Percentiles rank a stretch among this genome's conserved stretches.
Conservation (phyloP, 2,888 invertebrate genomes). For the Pseudococcus viburni region DNA sequence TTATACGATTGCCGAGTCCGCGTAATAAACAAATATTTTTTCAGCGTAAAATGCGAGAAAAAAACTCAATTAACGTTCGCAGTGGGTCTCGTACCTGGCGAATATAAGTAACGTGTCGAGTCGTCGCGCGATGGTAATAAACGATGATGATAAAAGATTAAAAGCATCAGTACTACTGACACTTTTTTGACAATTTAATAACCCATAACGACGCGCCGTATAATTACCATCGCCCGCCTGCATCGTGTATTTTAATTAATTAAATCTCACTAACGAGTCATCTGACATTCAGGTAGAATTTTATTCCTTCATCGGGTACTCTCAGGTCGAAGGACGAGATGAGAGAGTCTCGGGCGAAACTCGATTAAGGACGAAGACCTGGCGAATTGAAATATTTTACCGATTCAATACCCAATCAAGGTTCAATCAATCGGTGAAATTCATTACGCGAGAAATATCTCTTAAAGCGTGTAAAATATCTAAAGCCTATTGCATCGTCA, state of each 20-base stretch:
- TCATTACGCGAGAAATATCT: not conserved
- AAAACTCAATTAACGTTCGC: constrained; percentile 24
- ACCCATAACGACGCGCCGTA: constrained; percentile 22
- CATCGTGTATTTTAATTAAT: not conserved
- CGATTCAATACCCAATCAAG: constrained; percentile 52
- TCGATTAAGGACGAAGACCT: constrained; percentile 12
- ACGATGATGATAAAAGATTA: constrained; percentile 40
- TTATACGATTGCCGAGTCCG: not conserved
- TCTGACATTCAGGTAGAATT: constrained; percentile 24
- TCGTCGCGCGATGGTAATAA: constrained; percentile 8
- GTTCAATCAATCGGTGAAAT: constrained; percentile 44
- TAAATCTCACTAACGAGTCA: constrained; percentile 37
- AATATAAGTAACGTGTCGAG: not conserved
- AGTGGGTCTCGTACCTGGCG: not conserved
- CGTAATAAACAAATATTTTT: constrained; percentile 17
- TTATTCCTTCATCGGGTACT: not conserved
- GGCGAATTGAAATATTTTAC: not conserved
- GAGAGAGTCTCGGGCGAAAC: not conserved
- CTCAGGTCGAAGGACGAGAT: not conserved
- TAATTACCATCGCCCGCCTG: not conserved
- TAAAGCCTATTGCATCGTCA: not conserved
- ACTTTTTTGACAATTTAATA: constrained; percentile 47
- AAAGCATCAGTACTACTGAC: constrained; percentile 27
- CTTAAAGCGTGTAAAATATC: constrained; percentile 41
- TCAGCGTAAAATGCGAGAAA: not conserved